These are phyloP conservation scores for Mus spretus DNA, from an alignment of 2,797 vertebrate genomes.

Conservation along the genomic window DNA sequence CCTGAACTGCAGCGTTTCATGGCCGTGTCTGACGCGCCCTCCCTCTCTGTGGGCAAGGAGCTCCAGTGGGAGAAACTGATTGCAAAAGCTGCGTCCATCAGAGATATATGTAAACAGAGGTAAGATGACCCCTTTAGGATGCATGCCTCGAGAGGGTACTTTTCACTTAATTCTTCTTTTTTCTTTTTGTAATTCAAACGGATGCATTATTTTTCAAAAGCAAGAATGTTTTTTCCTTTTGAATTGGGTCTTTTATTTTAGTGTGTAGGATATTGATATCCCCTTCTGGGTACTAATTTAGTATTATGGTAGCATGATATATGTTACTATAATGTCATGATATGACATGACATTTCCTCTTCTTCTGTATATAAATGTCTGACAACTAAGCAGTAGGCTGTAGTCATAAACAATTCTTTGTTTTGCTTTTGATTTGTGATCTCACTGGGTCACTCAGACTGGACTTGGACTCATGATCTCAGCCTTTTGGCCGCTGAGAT, in stretches of 20 bases:
- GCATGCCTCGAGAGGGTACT: not conserved
- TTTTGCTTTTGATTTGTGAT: not conserved
- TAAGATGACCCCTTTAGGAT: constrained; percentile 79
- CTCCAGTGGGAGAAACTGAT: constrained; percentile 95
- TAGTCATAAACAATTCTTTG: not conserved
- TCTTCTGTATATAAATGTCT: constrained; percentile 12
- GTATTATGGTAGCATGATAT: not conserved
- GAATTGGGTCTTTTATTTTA: not conserved
- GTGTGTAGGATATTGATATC: not conserved
- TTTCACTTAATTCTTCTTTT: constrained; percentile 33
- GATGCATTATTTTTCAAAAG: constrained; percentile 61
- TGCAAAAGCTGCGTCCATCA: constrained; percentile 94
- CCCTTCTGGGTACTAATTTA: constrained; percentile 36
- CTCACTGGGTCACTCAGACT: not conserved
- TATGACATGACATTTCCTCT: constrained; percentile 1
- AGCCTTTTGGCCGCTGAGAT: not conserved
- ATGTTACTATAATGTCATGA: not conserved
- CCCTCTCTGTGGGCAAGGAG: constrained; percentile 91
- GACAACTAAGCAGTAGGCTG: constrained; percentile 45
- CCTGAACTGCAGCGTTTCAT: constrained; percentile 96
- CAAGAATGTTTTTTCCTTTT: constrained; percentile 42
- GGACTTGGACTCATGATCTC: not conserved
- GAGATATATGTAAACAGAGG: constrained; percentile 96
- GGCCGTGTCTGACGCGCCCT: constrained; percentile 88
- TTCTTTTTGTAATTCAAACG: constrained; percentile 34